phyloP scores from a whole-genome alignment of 2,113 vertebrate genomes.

The Pontoporia blainvillei region DNA sequence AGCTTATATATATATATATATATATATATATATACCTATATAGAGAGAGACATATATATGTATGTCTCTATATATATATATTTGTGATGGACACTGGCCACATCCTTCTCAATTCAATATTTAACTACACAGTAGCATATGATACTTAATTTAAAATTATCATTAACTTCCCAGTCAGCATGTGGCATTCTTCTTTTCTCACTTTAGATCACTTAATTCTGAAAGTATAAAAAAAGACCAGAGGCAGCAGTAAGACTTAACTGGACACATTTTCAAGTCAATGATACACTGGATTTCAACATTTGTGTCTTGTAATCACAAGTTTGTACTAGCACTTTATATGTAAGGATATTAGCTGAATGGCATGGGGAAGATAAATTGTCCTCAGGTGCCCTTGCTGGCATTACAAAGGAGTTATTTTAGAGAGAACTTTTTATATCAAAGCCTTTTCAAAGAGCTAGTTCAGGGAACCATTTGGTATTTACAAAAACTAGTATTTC shows the following conservation, averaged over 20 bases:
- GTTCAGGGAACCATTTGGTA: slow-evolving; percentile 43
- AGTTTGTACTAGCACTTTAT: slow-evolving; percentile 10
- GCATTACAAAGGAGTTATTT: slow-evolving; percentile 43
- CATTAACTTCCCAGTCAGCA: neutral
- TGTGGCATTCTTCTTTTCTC: neutral
- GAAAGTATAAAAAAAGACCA: slow-evolving; percentile 8
- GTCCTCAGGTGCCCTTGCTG: slow-evolving; percentile 25
- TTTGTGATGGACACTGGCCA: neutral
- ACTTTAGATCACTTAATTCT: slow-evolving; percentile 33
- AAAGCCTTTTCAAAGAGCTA: slow-evolving; percentile 30
- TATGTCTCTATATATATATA: neutral
- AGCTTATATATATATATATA: neutral
- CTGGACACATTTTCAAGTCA: slow-evolving; percentile 28
- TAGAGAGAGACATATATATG: neutral
- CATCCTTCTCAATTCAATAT: neutral
- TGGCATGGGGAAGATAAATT: neutral
- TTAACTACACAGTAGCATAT: slow-evolving; percentile 7
- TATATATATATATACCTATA: neutral
- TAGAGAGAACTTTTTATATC: slow-evolving; percentile 36
- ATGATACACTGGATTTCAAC: slow-evolving; percentile 43
- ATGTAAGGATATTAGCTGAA: slow-evolving; percentile 18
- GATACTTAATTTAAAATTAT: slow-evolving; percentile 32
- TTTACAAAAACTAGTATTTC: slow-evolving; percentile 54
- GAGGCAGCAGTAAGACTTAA: neutral
- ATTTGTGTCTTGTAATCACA: slow-evolving; percentile 42